phyloP scores from a whole-genome alignment of 2,888 invertebrate species.

The Nephrotoma guestfalica region DNA sequence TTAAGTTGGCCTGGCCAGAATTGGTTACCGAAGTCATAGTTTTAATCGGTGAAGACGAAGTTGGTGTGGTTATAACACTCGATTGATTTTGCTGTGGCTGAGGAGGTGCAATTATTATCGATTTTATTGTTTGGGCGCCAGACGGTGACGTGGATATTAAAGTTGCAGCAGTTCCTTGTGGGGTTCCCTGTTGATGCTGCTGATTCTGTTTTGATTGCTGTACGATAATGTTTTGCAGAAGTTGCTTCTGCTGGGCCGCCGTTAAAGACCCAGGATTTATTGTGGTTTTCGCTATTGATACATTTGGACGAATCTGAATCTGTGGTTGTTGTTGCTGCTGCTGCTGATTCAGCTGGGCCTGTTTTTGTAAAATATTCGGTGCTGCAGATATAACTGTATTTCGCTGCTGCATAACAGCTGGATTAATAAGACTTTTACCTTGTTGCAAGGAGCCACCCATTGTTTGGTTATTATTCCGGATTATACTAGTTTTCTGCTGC shows the following conservation, averaged over 20 bases:
- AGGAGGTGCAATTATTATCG: slow-evolving; percentile 17
- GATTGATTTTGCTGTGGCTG: slow-evolving; percentile 6
- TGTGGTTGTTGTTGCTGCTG: slow-evolving; percentile 5
- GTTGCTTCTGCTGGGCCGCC: slow-evolving; percentile 27
- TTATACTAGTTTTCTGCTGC: slow-evolving; percentile 10
- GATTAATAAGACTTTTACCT: slow-evolving; percentile 15
- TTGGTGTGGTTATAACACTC: slow-evolving; percentile 13
- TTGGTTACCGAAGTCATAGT: slow-evolving; percentile 5
- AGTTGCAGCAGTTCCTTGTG: slow-evolving; percentile 5
- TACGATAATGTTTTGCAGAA: slow-evolving; percentile 21
- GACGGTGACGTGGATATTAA: slow-evolving; percentile 11
- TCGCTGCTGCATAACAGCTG: slow-evolving; percentile 12
- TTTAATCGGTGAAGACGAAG: slow-evolving; percentile 7
- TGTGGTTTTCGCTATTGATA: neutral
- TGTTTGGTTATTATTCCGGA: slow-evolving; percentile 10
- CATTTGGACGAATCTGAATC: slow-evolving; percentile 1
- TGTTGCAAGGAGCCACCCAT: slow-evolving; percentile 9
- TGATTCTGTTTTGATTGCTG: slow-evolving; percentile 13
- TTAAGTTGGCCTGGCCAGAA: slow-evolving; percentile 10
- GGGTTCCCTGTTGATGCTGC: slow-evolving; percentile 8
- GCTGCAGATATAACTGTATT: neutral
- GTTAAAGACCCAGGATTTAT: slow-evolving; percentile 20
- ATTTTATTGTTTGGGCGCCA: slow-evolving; percentile 11
- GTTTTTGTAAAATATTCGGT: neutral
- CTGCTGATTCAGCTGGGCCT: neutral